Percentiles rank a stretch among this genome's conserved stretches.
Conservation (phyloP, 2,888 invertebrate genomes). For the Erebia epiphron region DNA sequence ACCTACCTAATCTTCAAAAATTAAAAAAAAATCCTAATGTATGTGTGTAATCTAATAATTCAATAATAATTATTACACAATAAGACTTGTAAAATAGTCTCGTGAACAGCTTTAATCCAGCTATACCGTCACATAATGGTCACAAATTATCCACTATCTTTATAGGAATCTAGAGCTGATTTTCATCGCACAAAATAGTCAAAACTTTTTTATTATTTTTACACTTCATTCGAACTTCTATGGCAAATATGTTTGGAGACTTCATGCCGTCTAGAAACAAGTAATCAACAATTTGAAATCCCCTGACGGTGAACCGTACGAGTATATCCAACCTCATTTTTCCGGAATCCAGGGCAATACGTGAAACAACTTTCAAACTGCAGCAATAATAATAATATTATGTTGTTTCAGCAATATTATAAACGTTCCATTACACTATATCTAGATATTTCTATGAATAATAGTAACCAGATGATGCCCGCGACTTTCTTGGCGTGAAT, state of each 20-base stretch:
- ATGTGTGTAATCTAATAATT: no score
- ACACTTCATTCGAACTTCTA: not conserved
- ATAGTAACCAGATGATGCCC: no score
- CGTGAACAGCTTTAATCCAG: no score
- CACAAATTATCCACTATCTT: not conserved
- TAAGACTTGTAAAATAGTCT: no score
- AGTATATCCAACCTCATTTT: slow-evolving; percentile 3
- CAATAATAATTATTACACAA: no score
- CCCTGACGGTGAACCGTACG: not conserved
- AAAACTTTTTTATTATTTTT: not conserved
- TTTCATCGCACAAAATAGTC: not conserved
- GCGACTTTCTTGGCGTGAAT: no score
- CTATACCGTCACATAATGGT: no score
- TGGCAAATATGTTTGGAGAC: not conserved
- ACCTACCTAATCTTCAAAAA: no score
- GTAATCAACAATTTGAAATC: slow-evolving; percentile 16
- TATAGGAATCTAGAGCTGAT: not conserved
- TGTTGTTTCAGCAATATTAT: not conserved
- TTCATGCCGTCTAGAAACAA: slow-evolving; percentile 1
- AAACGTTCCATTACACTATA: no score
- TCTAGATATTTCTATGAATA: no score
- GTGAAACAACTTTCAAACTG: not conserved
- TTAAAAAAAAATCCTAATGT: no score
- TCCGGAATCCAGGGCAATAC: not conserved
- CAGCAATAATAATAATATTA: not conserved